Conservation (phyloP, 2,888 invertebrate genomes). For the Maniola hyperantus region DNA sequence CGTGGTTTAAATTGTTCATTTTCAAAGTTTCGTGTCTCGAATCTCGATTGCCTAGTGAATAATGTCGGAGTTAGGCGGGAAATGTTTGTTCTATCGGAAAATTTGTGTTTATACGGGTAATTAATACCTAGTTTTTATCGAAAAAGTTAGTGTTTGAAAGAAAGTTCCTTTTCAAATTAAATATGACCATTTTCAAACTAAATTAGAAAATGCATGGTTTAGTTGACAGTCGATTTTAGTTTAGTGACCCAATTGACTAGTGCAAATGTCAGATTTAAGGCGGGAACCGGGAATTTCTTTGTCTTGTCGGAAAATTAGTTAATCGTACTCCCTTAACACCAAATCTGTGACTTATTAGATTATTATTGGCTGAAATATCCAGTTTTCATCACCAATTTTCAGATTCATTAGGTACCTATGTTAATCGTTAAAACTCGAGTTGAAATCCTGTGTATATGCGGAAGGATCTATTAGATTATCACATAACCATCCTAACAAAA, state of each 20-base stretch:
- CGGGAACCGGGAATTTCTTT: slow-evolving; percentile 44
- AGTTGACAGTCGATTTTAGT: slow-evolving; percentile 7
- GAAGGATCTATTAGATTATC: too few relatives aligned
- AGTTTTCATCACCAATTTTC: too few relatives aligned
- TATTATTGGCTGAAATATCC: too few relatives aligned
- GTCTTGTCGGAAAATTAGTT: slow-evolving; percentile 41
- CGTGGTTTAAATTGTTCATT: slow-evolving; percentile 24
- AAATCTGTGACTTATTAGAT: too few relatives aligned
- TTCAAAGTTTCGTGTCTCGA: slow-evolving; percentile 26
- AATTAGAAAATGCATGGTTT: background rate
- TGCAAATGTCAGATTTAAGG: slow-evolving; percentile 50
- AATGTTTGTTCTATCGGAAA: slow-evolving; percentile 43
- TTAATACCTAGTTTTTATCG: too few relatives aligned
- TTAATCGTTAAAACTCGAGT: too few relatives aligned
- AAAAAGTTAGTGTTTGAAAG: background rate
- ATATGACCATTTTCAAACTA: background rate
- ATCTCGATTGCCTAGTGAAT: slow-evolving; percentile 45
- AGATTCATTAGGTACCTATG: too few relatives aligned
- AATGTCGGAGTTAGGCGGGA: slow-evolving; percentile 53
- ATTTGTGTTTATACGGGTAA: slow-evolving; percentile 23
- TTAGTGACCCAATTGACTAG: slow-evolving; percentile 49
- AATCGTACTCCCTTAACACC: too few relatives aligned
- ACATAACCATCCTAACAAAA: too few relatives aligned
- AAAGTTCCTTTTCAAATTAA: background rate
- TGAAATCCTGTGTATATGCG: too few relatives aligned